Percentiles rank a stretch among this genome's conserved stretches.
phyloP scores from a whole-genome alignment of 2,113 vertebrate genomes.

The Centropus unirufus region DNA sequence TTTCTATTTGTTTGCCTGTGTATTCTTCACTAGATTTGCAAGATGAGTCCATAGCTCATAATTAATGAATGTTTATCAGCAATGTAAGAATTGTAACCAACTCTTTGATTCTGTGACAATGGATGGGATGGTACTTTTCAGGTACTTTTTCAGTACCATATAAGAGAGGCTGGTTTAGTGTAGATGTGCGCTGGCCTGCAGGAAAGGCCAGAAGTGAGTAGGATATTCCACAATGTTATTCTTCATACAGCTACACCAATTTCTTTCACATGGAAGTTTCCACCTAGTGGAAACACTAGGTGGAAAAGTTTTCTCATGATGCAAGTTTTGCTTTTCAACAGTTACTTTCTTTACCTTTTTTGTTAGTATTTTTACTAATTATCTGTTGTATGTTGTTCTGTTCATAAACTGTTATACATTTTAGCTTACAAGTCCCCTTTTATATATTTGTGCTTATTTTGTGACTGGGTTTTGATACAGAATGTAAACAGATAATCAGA shows the following conservation, averaged over 20 bases:
- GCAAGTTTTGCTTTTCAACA: neutral
- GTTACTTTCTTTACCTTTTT: neutral
- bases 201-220: neutral
- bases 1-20: constrained; percentile 4
- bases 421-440: neutral
- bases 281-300: neutral
- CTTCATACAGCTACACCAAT: neutral
- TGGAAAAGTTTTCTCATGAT: neutral
- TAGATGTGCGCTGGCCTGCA: neutral
- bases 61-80: constrained; percentile 5
- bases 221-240: neutral
- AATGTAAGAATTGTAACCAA: neutral
- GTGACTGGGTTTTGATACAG: neutral
- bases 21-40: neutral
- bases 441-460: neutral
- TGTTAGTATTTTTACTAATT: neutral
- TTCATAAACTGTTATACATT: neutral
- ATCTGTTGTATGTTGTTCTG: neutral
- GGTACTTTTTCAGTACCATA: neutral
- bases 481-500: neutral
- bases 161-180: accelerated
- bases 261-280: too few relatives aligned
- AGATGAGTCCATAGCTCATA: constrained; percentile 15
- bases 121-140: neutral
- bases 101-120: neutral